A percentile compares a stretch with the other conserved stretches of the same genome.
phyloP scores from a whole-genome alignment of 1,140 invertebrate species.

The Platyura marginata region DNA sequence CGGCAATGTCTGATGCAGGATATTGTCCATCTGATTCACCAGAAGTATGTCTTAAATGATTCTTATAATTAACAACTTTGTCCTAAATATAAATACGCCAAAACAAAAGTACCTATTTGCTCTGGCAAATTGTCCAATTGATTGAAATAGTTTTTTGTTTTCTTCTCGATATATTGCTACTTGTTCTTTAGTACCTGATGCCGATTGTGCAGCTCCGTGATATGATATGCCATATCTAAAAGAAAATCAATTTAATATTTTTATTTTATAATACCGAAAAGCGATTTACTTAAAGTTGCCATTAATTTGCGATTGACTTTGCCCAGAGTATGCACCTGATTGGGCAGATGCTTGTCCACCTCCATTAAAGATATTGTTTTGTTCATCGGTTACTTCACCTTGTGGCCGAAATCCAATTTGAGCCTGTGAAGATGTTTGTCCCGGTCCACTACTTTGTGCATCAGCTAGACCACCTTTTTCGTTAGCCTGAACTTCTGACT shows the following conservation, averaged over 20 bases:
- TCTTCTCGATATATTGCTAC: conserved; percentile 26
- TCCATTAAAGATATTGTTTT: conserved; percentile 38
- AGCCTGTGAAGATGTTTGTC: conserved; percentile 65
- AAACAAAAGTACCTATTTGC: conserved; percentile 1
- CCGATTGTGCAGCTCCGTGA: conserved; percentile 60
- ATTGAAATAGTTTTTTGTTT: conserved; percentile 21
- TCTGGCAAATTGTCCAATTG: conserved; percentile 20
- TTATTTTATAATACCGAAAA: conserved; percentile 1
- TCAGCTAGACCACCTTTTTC: conserved; percentile 62
- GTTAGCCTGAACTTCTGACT: conserved; percentile 38
- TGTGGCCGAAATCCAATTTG: conserved; percentile 66
- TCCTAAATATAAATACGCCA: no score
- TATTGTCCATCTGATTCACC: background rate
- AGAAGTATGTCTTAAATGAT: no score
- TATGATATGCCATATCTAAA: conserved; percentile 52
- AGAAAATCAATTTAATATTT: background rate
- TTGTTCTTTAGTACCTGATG: conserved; percentile 41
- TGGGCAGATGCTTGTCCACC: conserved; percentile 59
- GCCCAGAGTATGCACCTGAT: conserved; percentile 47
- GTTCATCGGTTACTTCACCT: conserved; percentile 30
- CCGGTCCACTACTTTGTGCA: conserved; percentile 63
- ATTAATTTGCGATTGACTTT: conserved; percentile 61
- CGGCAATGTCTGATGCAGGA: conserved; percentile 2
- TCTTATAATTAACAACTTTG: background rate
- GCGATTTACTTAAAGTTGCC: conserved; percentile 37